A percentile compares a stretch with the other conserved stretches of the same genome.
phyloP scores from a whole-genome alignment of 2,797 vertebrate genomes.

The Brachyalestes nurse region DNA sequence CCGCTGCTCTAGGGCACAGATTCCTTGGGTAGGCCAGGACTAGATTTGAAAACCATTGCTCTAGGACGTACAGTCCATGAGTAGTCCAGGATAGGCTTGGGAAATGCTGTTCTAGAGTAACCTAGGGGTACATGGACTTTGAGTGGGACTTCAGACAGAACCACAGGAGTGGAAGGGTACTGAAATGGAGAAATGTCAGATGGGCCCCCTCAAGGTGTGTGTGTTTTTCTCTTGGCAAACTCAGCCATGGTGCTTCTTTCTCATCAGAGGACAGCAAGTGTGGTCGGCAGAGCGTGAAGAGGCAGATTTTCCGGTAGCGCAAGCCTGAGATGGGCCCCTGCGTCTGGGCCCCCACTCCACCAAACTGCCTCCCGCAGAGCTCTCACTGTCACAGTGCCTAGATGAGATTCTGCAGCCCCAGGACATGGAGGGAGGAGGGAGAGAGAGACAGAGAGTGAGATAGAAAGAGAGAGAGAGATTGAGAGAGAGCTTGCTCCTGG shows the following conservation, averaged over 20 bases:
- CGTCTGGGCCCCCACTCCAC: slow-evolving; percentile 81
- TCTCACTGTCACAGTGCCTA: slow-evolving; percentile 82
- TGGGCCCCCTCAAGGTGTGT: slow-evolving; percentile 56
- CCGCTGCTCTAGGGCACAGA: not conserved
- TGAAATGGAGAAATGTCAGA: slow-evolving; percentile 26
- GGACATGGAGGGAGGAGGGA: slow-evolving; percentile 64
- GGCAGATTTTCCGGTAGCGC: slow-evolving; percentile 92
- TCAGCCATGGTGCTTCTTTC: slow-evolving; percentile 57
- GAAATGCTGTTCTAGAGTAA: not conserved
- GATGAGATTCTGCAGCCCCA: slow-evolving; percentile 77
- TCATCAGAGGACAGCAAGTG: slow-evolving; percentile 73
- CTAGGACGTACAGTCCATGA: not conserved
- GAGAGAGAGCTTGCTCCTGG: slow-evolving; percentile 76
- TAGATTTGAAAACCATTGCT: not conserved
- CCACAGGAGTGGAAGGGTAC: slow-evolving; percentile 33
- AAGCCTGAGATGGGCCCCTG: slow-evolving; percentile 88
- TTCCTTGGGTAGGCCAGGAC: not conserved
- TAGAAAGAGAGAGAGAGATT: slow-evolving; percentile 36
- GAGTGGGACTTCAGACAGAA: slow-evolving; percentile 16
- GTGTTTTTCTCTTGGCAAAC: slow-evolving; percentile 61
- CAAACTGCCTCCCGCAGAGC: slow-evolving; percentile 80
- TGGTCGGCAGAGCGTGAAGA: slow-evolving; percentile 87
- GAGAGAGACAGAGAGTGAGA: slow-evolving; percentile 44
- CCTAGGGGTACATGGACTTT: not conserved
- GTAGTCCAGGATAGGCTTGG: not conserved